Evolutionary conservation across 1,140 invertebrate species (phyloP), one percentile per base, ranked within the genome.

Genomic region (Lepidurus couesii): DNA sequence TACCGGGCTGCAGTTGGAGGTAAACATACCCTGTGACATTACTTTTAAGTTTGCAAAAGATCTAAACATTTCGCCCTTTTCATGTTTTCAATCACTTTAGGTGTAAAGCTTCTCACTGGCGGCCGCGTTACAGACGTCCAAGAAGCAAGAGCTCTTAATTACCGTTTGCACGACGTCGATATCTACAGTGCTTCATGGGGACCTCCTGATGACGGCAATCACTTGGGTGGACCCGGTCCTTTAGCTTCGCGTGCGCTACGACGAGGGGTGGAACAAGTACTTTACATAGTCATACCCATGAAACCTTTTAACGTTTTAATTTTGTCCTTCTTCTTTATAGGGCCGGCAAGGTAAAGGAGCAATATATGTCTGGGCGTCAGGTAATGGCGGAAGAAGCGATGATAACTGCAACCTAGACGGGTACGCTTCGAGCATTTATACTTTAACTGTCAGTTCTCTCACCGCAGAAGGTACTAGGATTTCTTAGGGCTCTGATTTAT

Each of bases 331-430:
- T 47, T 42, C 21, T 44, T 7, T 65, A 13, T 81, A 96, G 92
- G 95, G 95, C 75, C 89, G 95, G 13, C 84, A 86, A 10, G 95
- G 95, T 4, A 91, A 90, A 84, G 96, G 95, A 0, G 89, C 88
- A 8, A 94, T 97, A 81, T 97, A 92, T 86, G 92, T 97, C 1
- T 98, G 95, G 93, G 96, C 95, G 1, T 93, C 92, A 34, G 95
- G 96, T 1, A 97, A 98, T 83, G 96, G 96, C 1, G 95, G 95
- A 8, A 89, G 88, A 26, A 89, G 90, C 78, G 88, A 88, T 34
- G 95, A 98, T 85, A 92, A 95, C 84, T 97, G 95, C 83, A 94
- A 93, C 81, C 96, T 93, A 84, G 95, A 97, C 84, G 95, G 95
- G 79, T 97, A 93, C 85, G 89, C 91, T 1, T 91, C 92, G 74